Conservation (phyloP, 2,113 vertebrate genomes). For the Condylura cristata region DNA sequence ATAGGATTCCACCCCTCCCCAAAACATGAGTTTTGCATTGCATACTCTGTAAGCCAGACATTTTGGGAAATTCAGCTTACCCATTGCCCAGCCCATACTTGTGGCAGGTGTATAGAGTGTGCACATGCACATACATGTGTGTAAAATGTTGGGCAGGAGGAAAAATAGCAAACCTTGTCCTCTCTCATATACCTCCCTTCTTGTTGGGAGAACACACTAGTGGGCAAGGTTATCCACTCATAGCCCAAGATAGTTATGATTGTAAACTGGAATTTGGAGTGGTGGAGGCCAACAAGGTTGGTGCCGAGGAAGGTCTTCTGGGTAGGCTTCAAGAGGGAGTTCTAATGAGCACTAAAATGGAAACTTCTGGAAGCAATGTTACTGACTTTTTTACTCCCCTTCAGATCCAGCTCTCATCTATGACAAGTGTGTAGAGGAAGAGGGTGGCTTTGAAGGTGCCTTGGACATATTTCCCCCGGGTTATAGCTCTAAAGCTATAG, state of each 20-base stretch:
- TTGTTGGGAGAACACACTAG: not conserved
- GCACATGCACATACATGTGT: not conserved
- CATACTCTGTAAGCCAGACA: not conserved
- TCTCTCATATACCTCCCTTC: not conserved
- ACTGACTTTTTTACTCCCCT: not conserved
- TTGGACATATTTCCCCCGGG: conserved; percentile 92
- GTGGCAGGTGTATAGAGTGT: not conserved
- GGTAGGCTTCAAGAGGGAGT: not conserved
- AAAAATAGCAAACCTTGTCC: not conserved
- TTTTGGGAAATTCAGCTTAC: not conserved
- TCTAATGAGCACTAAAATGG: not conserved
- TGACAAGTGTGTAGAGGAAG: conserved; percentile 94
- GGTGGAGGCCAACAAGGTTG: not conserved
- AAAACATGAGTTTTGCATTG: not conserved
- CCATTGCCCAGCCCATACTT: not conserved
- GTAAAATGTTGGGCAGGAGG: not conserved
- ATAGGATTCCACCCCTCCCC: not conserved
- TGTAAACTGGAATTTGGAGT: not conserved
- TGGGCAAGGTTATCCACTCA: not conserved
- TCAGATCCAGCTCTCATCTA: conserved; percentile 95
- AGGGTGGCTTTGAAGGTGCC: conserved; percentile 94
- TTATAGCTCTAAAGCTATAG: conserved; percentile 91
- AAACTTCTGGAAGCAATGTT: not conserved
- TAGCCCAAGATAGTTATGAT: not conserved
- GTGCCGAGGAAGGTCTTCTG: not conserved